Evolutionary conservation across 2,113 vertebrate genomes (phyloP), one percentile per base, ranked within the genome.

Genomic region (Etia nguti): DNA sequence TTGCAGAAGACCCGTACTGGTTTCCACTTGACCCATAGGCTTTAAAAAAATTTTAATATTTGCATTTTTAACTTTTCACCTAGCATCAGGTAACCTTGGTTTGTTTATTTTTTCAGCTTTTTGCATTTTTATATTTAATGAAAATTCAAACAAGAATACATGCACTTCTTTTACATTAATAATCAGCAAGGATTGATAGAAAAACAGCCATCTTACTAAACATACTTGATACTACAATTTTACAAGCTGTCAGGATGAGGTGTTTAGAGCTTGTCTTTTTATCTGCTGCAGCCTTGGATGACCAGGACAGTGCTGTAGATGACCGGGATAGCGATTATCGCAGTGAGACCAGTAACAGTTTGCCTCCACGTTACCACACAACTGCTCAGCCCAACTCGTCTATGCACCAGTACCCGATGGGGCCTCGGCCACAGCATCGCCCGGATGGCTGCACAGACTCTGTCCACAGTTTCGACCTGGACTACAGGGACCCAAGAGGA

Each of bases 271-370:
- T 65, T 36, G 12, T 85, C 56, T 16, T 86, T 2, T 87, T 50
- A 9, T 36, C 38, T 84, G 88, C 38, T 83, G 60, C 90, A 99
- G 99, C 98, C 48, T 96, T 98, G 80, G 98, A 99, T 92, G 98
- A 99, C 70, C 97, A 97, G 41, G 99, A 99, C 94, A 99, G 98
- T 68, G 98, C 98, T 0, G 97, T 98, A 8, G 99, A 99, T 43
- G 99, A 99, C 92, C 95, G 98, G 80, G 99, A 99, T 89, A 99
- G 99, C 3, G 98, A 99, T 95, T 99, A 99, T 86, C 98, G 98
- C 86, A 99, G 99, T 3, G 99, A 99, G 95, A 98, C 98, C 1
- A 99, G 99, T 93, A 98, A 94, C 94, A 98, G 98, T 93, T 87
- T 98, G 48, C 98, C 98, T 4, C 98, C 97, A 2, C 97, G 96